Evolutionary conservation across 2,797 vertebrate genomes (phyloP).

Genomic region (Salmo trutta): DNA sequence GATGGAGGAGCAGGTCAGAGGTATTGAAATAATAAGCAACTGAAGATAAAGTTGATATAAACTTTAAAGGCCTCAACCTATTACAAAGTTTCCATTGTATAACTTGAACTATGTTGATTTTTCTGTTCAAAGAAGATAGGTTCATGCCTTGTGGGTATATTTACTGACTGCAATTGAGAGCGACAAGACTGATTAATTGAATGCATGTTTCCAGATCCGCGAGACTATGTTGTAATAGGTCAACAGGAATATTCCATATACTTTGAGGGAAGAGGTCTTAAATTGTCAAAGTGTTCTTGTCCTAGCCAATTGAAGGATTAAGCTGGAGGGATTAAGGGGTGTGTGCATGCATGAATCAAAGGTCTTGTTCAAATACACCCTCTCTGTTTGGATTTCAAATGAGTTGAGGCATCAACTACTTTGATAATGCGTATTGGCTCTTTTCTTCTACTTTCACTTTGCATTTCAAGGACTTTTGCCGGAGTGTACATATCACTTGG

Average conservation of each 20-base stretch:
- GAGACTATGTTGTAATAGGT: conserved; percentile 67
- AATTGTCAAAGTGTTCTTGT: conserved; percentile 84
- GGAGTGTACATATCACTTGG: conserved; percentile 51
- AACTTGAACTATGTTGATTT: conserved; percentile 21
- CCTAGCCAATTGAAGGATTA: conserved; percentile 78
- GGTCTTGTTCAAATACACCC: conserved; percentile 75
- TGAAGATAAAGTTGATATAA: not conserved
- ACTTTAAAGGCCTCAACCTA: not conserved
- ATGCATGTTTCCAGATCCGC: conserved; percentile 61
- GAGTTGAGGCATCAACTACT: conserved; percentile 52
- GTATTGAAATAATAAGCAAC: not conserved
- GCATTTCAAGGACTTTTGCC: conserved; percentile 55
- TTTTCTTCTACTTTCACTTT: conserved; percentile 41
- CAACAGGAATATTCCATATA: conserved; percentile 71
- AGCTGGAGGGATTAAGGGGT: conserved; percentile 74
- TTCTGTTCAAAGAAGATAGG: conserved; percentile 33
- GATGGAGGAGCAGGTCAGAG: not conserved
- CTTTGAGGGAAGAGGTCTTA: conserved; percentile 76
- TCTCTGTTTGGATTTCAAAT: conserved; percentile 73
- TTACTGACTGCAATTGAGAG: conserved; percentile 42
- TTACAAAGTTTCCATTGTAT: conserved; percentile 48
- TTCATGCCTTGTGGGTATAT: conserved; percentile 33
- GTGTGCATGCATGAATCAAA: conserved; percentile 83
- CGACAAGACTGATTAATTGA: conserved; percentile 70
- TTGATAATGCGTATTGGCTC: conserved; percentile 54